Evolutionary conservation across 30 jellyfish, hydroid and myxozoan species (phyloP), one percentile per base, ranked within the genome.

Genomic region (Cassiopea xamachana): DNA sequence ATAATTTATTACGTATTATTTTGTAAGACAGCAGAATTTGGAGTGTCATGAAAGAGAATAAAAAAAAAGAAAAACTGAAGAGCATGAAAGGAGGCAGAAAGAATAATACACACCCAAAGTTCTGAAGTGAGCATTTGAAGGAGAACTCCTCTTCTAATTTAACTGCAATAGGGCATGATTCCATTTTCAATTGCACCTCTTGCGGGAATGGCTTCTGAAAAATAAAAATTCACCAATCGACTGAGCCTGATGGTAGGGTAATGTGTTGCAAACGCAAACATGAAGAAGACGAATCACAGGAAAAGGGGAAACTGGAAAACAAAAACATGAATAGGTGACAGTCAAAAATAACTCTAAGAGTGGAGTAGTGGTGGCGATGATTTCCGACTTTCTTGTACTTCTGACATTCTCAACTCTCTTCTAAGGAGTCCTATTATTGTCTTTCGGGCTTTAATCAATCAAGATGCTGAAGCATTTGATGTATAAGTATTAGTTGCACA

Each of bases 131-230:
- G 72, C 98, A 90, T 75, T 87, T 83, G 10, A 94, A 84, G 68
- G 85, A 69, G 68, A 94, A 94, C 59, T 94, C 98, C 17, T 82
- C 86, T 59, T 94, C 98, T 16, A 91, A 62, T 72, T 74, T 72
- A 13, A 94, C 97, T 16, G 91, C 79, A 58, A 87, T 92, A 7
- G 98, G 98, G 51, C 97, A 92, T 47, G 90, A 83, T 15, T 73
- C 79, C 6, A 94, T 48, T 50, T 85, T 94, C 58, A 94, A 59
- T 70, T 86, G 89, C 13, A 94, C 97, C 48, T 90, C 97, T 48
- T 81, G 94, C 6, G 86, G 85, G 44, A 83, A 55, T 55, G 97
- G 96, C 45, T 80, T 88, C 98, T 92, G 70, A 58, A 87, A 79
- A 27, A 1, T 27, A 61, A 19, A 73, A 14, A n/a, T n/a, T n/a